A percentile compares a stretch with the other conserved stretches of the same genome.
Conservation (phyloP, 2,113 vertebrate species). For the Proterorhinus semilunaris region DNA sequence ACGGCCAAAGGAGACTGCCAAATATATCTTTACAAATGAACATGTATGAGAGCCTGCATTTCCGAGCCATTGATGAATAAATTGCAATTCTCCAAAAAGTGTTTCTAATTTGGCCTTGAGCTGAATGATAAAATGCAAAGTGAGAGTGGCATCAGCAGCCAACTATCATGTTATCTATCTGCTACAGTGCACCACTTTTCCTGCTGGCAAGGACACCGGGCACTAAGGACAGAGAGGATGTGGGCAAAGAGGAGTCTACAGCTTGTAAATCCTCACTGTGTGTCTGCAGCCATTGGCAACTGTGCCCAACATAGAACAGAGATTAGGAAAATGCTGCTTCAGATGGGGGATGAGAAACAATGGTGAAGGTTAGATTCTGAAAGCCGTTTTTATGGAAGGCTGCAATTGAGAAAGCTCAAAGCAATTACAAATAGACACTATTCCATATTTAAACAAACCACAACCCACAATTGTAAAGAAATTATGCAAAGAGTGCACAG, state of each 20-base stretch:
- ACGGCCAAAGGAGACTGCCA: conserved; percentile 4
- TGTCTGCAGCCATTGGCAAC: conserved; percentile 26
- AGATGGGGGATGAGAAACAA: conserved; percentile 6
- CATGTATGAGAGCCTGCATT: conserved; percentile 13
- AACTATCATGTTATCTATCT: conserved; percentile 59
- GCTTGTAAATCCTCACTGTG: conserved; percentile 34
- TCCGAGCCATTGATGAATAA: conserved; percentile 29
- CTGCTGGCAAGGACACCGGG: conserved; percentile 59
- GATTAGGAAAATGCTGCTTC: conserved; percentile 24
- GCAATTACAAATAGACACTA: background rate
- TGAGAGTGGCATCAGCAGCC: conserved; percentile 32
- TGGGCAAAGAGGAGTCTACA: conserved; percentile 22
- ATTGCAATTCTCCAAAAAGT: conserved; percentile 38
- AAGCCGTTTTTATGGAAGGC: background rate
- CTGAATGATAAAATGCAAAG: conserved; percentile 23
- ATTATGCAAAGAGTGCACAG: too few relatives aligned
- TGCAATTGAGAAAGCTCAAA: background rate
- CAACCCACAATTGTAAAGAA: too few relatives aligned
- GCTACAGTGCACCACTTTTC: conserved; percentile 67
- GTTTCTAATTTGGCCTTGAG: conserved; percentile 10
- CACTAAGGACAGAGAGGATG: conserved; percentile 31
- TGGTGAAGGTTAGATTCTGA: background rate
- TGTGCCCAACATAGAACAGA: conserved; percentile 14
- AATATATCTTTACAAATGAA: conserved; percentile 36
- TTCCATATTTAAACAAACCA: background rate